These are phyloP conservation scores for Anthrax anthrax DNA, from an alignment of 2,888 invertebrate species.

Conservation along the genomic window DNA sequence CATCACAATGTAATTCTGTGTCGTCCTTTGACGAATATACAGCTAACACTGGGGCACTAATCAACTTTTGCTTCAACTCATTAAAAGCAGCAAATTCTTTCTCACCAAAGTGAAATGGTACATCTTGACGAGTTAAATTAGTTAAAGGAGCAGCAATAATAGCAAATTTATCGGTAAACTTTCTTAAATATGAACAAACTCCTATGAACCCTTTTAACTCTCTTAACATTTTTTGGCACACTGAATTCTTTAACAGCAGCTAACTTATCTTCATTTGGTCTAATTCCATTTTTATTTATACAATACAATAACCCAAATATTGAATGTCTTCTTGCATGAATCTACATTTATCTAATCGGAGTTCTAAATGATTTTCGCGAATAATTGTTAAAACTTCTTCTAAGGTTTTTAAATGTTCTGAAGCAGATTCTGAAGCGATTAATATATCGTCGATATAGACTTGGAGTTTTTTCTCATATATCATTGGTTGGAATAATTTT, in stretches of 20 bases:
- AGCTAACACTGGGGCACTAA: no score
- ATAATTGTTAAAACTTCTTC: neutral
- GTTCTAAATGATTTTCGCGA: neutral
- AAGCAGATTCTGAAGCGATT: neutral
- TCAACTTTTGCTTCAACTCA: no score
- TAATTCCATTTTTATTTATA: neutral
- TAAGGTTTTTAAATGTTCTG: neutral
- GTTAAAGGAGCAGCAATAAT: no score
- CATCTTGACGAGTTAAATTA: no score
- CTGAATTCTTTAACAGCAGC: neutral
- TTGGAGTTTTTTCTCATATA: neutral
- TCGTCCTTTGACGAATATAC: neutral
- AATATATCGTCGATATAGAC: neutral
- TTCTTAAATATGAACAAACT: neutral
- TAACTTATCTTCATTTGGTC: neutral
- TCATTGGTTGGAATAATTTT: neutral
- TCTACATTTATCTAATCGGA: neutral
- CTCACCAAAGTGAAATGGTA: no score
- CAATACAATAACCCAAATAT: neutral
- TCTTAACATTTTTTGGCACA: neutral
- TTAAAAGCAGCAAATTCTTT: no score
- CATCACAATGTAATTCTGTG: constrained; percentile 19
- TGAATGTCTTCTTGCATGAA: neutral
- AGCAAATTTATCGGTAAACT: neutral
- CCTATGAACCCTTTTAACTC: neutral